Conservation (phyloP, 1,140 invertebrate genomes). For the Zaprionus tsacasi region DNA sequence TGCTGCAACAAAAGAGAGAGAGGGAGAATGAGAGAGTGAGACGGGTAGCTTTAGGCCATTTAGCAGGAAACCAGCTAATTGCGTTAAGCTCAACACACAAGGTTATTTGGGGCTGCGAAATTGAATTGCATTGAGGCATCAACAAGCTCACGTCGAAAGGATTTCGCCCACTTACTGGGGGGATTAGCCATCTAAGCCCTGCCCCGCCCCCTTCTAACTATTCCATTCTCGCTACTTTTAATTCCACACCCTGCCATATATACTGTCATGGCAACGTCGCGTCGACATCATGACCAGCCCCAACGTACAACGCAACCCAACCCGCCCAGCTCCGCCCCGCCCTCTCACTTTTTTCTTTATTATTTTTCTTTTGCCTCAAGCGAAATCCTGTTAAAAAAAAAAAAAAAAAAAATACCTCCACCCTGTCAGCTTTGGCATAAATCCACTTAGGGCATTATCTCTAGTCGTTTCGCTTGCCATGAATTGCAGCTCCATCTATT, state of each 20-base stretch:
- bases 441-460: conserved; percentile 1
- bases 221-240: background rate
- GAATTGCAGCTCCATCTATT: background rate
- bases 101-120: conserved; percentile 18
- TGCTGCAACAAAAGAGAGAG: conserved; percentile 8
- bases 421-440: background rate
- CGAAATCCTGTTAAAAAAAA: background rate
- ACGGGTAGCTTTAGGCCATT: conserved; percentile 14
- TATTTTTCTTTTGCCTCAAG: background rate
- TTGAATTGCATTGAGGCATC: conserved; percentile 29
- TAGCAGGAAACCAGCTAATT: conserved; percentile 17
- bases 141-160: background rate
- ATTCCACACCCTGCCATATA: background rate
- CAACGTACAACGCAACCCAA: no score
- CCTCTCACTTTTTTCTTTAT: background rate
- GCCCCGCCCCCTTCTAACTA: background rate
- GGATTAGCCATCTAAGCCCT: background rate
- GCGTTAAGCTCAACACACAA: conserved; percentile 35
- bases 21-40: background rate
- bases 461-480: background rate
- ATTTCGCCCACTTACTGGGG: background rate
- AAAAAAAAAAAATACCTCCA: no score
- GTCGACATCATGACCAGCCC: background rate
- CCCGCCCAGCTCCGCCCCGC: no score
- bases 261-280: background rate